phyloP scores from a whole-genome alignment of 1,140 invertebrate genomes.

The Neodiprion lecontei region DNA sequence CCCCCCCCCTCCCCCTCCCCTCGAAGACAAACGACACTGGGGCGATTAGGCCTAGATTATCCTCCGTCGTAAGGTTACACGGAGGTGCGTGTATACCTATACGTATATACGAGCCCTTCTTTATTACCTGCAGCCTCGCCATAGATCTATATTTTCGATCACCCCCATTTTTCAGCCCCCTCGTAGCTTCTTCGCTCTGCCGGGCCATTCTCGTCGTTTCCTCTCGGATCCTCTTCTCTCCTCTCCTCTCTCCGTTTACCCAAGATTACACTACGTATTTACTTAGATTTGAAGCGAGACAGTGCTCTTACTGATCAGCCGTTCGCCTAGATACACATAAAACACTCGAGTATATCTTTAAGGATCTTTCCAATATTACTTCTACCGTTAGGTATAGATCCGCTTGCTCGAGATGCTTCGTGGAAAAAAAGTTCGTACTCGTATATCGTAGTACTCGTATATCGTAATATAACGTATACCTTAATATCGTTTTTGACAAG shows the following conservation, averaged over 20 bases:
- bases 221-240: background rate
- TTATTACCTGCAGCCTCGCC: background rate
- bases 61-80: background rate
- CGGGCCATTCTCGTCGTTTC: background rate
- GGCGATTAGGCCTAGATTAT: constrained; percentile 7
- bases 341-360: background rate
- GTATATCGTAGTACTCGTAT: no score
- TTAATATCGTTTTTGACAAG: no score
- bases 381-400: no score
- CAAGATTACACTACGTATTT: background rate
- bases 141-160: background rate
- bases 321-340: background rate
- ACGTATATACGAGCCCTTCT: background rate
- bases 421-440: no score
- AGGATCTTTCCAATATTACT: no score
- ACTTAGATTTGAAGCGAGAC: background rate
- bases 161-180: background rate
- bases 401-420: no score
- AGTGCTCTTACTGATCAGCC: background rate
- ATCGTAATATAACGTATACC: no score
- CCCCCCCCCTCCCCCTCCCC: no score
- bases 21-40: constrained; percentile 1
- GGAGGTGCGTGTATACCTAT: background rate
- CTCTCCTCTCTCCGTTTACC: background rate
- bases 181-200: background rate